Evolutionary conservation across 2,888 invertebrate genomes (phyloP).

Genomic region (Pilophorus perplexus): DNA sequence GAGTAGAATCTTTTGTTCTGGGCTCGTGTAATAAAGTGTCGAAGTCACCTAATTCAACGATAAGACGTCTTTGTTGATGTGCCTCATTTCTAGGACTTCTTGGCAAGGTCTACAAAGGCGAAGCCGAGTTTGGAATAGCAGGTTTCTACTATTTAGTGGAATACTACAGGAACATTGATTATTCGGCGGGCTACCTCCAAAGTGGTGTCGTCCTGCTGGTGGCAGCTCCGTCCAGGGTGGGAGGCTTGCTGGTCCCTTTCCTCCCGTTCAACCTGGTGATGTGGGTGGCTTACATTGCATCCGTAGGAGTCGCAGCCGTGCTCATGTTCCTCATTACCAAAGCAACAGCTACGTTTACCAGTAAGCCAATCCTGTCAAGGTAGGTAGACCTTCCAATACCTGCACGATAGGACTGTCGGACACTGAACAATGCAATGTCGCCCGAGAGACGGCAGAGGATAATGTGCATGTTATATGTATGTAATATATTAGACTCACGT

Average conservation of each 20-base stretch:
- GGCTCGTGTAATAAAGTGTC: not conserved
- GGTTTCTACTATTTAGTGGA: constrained; percentile 39
- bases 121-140: constrained; percentile 31
- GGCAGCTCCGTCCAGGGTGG: constrained; percentile 34
- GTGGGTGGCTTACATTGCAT: constrained; percentile 32
- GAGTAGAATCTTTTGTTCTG: not conserved
- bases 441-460: too few species aligned
- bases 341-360: constrained; percentile 23
- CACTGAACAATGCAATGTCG: too few species aligned
- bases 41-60: not conserved
- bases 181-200: constrained; percentile 20
- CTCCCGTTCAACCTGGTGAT: constrained; percentile 36
- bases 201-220: constrained; percentile 31
- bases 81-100: constrained; percentile 38
- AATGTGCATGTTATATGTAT: too few species aligned
- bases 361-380: constrained; percentile 11
- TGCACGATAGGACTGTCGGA: not conserved
- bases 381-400: too few species aligned
- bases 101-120: constrained; percentile 38
- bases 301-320: not conserved
- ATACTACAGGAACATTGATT: constrained; percentile 35
- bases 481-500: not conserved
- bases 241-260: constrained; percentile 40
- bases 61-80: not conserved
- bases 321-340: not conserved